Evolutionary conservation across 2,888 invertebrate species (phyloP).

Genomic region (Slavum lentiscoides): DNA sequence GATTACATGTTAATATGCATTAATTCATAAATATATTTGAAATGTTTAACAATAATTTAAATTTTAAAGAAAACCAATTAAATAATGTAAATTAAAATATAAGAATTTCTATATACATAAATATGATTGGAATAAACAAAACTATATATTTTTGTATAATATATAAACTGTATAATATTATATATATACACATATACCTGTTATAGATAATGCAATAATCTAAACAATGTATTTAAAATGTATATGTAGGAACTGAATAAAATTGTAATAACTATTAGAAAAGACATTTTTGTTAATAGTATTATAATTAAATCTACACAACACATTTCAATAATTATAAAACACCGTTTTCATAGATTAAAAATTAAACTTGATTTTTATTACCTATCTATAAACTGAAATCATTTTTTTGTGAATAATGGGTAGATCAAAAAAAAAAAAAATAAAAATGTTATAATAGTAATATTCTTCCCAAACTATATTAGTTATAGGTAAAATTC

Average conservation of each 20-base stretch:
- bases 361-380: too few species aligned
- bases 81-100: not conserved
- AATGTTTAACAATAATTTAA: constrained; percentile 1
- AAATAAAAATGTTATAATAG: not conserved
- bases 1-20: constrained; percentile 19
- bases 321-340: too few species aligned
- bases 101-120: not conserved
- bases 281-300: too few species aligned
- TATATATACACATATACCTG: too few species aligned
- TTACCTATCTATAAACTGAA: too few species aligned
- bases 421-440: not conserved
- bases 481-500: not conserved
- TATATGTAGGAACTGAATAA: too few species aligned
- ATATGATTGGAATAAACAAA: not conserved
- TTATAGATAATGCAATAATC: too few species aligned
- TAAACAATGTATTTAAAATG: too few species aligned
- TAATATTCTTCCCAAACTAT: not conserved
- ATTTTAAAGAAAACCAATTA: not conserved
- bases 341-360: too few species aligned
- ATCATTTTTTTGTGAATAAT: not conserved
- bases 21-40: constrained; percentile 13
- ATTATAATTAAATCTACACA: too few species aligned
- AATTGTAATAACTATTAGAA: too few species aligned
- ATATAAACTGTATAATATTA: not conserved
- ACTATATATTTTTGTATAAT: not conserved